Conservation (phyloP, 2,888 invertebrate species). For the Diarsia rubi region DNA sequence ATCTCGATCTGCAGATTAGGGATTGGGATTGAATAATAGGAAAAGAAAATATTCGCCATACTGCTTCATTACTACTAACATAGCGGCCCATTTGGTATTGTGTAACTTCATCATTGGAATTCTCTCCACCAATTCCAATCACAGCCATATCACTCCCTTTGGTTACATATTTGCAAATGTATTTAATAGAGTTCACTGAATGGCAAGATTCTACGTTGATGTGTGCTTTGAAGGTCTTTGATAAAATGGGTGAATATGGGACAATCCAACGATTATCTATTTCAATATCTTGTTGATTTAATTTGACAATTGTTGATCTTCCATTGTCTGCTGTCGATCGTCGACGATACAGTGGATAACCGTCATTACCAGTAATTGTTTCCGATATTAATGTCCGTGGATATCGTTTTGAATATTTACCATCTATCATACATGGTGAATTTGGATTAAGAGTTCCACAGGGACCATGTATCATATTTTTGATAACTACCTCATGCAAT, state of each 20-base stretch:
- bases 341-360: constrained; percentile 11
- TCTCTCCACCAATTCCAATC: neutral
- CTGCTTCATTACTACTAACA: neutral
- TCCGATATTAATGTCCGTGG: neutral
- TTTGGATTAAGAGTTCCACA: constrained; percentile 9
- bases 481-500: neutral
- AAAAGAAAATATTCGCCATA: neutral
- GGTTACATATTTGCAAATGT: neutral
- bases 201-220: neutral
- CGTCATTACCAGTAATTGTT: neutral
- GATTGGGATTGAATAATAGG: too few relatives aligned
- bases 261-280: neutral
- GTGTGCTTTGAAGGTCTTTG: neutral
- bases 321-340: constrained; percentile 7
- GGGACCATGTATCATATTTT: neutral
- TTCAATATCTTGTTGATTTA: neutral
- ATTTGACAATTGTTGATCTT: constrained; percentile 16
- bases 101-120: neutral
- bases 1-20: too few relatives aligned
- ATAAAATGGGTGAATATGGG: neutral
- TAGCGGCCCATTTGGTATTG: neutral
- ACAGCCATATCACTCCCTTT: constrained; percentile 2
- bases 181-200: too few relatives aligned
- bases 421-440: constrained; percentile 63
- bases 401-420: constrained; percentile 60